Base-by-base conservation (phyloP, 2,888 invertebrate genomes). In the Pedicia rivosa region DNA sequence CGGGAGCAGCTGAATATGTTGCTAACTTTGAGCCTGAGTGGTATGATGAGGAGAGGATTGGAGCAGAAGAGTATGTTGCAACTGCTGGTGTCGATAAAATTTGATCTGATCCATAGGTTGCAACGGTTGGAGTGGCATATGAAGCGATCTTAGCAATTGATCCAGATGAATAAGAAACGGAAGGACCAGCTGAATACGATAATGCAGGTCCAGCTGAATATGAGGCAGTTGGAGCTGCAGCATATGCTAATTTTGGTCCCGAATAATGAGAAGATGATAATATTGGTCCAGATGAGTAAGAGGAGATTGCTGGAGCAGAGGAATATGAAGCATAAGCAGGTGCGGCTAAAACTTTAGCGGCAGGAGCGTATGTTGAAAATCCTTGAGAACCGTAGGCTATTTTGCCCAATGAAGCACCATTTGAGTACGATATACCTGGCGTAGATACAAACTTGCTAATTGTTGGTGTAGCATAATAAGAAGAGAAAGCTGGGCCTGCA, bases 91-190 rank as follows among this genome's bases (percentile, higher is more conserved):
- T 41, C 15, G 64, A 57, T 2, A 65, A 63, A n/a, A 64, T 65
- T 7, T 63, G 65, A 2, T 66, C 65, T 1, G 54, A 52, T 15
- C 49, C 49, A 40, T 52, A 57, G 28, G 64, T 66, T 2, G 66
- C 61, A 16, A 57, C 50, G 3, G 49, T 48, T 6, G 54, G 50
- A 3, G 53, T 42, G 24, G 46, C 46, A 26, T 48, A 52, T 3
- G 47, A 44, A n/a, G 49, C 44, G 5, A 51, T 41, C 31, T 53
- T 53, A 13, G 45, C 28, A 8, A 42, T 31, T 20, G 34, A 37
- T 9, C 28, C 30, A 25, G 38, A 29, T 40, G 40, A n/a, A n/a
- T n/a, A n/a, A n/a, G n/a, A 39, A 13, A 34, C 35, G 3, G 32
- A 34, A 22, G 35, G 29, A 42, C 43, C 30, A n/a, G 32, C 19